Conservation (phyloP, 2,888 invertebrate species). For the Synanthedon vespiformis region DNA sequence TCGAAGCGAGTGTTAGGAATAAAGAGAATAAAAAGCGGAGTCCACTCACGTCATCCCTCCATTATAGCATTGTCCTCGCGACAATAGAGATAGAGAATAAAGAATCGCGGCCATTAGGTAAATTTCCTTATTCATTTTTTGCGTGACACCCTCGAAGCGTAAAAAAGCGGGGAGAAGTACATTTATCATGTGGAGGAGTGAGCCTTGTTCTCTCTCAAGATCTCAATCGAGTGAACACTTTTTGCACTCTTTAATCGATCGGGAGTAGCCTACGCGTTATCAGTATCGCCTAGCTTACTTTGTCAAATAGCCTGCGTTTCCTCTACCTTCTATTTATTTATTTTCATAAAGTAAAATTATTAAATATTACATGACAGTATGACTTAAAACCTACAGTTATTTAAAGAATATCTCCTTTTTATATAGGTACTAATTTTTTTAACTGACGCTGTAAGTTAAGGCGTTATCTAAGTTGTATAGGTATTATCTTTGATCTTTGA, state of each 20-base stretch:
- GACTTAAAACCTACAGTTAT: too few relatives aligned
- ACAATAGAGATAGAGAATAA: conserved; percentile 65
- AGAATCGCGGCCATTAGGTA: conserved; percentile 69
- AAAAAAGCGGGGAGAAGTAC: conserved; percentile 47
- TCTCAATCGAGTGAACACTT: conserved; percentile 49
- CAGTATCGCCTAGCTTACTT: background rate
- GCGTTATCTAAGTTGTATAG: too few relatives aligned
- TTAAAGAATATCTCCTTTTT: too few relatives aligned
- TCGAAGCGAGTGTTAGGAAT: conserved; percentile 26
- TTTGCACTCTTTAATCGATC: conserved; percentile 39
- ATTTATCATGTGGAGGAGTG: conserved; percentile 43
- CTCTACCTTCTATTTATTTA: too few relatives aligned
- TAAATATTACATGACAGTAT: too few relatives aligned
- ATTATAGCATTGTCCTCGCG: conserved; percentile 63
- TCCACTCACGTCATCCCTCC: conserved; percentile 66
- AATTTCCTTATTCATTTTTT: conserved; percentile 71
- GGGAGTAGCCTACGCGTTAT: conserved; percentile 19
- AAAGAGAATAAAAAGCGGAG: conserved; percentile 17
- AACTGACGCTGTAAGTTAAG: too few relatives aligned
- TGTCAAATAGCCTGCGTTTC: too few relatives aligned
- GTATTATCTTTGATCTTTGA: too few relatives aligned
- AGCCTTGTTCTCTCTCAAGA: conserved; percentile 27
- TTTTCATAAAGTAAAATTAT: too few relatives aligned
- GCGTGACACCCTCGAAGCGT: conserved; percentile 58
- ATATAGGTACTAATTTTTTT: too few relatives aligned